A percentile compares a stretch with the other conserved stretches of the same genome.
phyloP scores from a whole-genome alignment of 2,113 vertebrate species.

The Nyctereutes procyonoides region DNA sequence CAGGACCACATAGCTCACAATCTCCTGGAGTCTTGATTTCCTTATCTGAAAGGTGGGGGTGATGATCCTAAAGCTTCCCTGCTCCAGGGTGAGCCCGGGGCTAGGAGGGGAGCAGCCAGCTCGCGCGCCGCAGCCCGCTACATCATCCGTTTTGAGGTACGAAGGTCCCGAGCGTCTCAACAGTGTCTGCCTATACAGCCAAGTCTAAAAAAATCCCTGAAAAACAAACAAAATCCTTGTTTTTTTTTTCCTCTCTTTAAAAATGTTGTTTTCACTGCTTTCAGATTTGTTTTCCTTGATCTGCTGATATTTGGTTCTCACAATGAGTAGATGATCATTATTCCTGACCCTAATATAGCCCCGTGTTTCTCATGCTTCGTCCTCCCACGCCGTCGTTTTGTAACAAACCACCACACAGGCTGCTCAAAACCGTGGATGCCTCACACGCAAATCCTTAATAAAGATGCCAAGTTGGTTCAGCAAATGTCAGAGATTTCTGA shows the following conservation, averaged over 20 bases:
- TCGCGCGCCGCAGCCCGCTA: no score
- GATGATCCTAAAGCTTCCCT: accelerated
- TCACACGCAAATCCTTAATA: not conserved
- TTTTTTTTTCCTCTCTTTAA: not conserved
- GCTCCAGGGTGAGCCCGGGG: accelerated
- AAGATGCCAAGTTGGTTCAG: slow-evolving; percentile 42
- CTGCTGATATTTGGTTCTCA: not conserved
- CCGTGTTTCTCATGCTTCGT: not conserved
- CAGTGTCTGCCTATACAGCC: not conserved
- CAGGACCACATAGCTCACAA: accelerated
- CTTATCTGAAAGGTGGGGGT: not conserved
- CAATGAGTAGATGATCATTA: not conserved
- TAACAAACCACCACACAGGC: not conserved
- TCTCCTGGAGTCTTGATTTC: not conserved
- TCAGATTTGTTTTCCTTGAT: not conserved
- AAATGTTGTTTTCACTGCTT: not conserved
- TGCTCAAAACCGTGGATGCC: not conserved
- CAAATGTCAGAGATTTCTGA: slow-evolving; percentile 65
- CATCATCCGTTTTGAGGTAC: accelerated
- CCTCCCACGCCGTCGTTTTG: not conserved
- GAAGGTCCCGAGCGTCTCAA: not conserved
- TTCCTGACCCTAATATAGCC: slow-evolving; percentile 21
- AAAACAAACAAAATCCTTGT: not conserved
- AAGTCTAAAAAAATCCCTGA: not conserved
- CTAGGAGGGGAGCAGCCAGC: accelerated